Conservation (phyloP, 1,140 invertebrate genomes). For the Drosophila kanapiae region DNA sequence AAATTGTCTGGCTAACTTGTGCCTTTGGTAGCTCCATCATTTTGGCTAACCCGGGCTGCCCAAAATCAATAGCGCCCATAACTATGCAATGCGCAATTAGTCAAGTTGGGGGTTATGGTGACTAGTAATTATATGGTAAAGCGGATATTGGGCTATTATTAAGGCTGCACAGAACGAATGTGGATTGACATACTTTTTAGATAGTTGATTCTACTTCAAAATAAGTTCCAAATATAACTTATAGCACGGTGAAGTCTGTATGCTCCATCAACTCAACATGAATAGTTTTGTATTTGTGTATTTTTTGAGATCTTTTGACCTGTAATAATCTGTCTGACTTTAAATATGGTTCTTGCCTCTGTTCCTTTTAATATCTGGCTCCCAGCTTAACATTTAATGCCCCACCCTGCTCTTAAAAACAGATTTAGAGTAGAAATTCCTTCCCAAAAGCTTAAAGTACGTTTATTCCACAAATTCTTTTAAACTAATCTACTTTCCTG, state of each 20-base stretch:
- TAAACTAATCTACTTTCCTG: background rate
- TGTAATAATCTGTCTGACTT: too few species aligned
- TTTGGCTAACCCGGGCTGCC: conserved; percentile 5
- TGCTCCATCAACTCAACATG: too few species aligned
- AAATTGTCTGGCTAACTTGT: conserved; percentile 4
- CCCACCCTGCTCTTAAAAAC: background rate
- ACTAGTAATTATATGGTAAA: conserved; percentile 39
- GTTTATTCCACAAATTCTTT: background rate
- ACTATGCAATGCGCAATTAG: conserved; percentile 66
- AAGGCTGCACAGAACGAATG: background rate
- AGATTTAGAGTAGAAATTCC: background rate
- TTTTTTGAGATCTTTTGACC: too few species aligned
- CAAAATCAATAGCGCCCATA: conserved; percentile 55
- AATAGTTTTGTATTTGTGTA: too few species aligned
- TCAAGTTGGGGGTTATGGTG: conserved; percentile 1
- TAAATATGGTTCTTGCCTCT: too few species aligned
- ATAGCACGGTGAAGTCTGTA: background rate
- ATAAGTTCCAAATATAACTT: too few species aligned
- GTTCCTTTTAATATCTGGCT: too few species aligned
- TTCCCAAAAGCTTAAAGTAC: background rate
- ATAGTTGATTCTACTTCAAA: background rate
- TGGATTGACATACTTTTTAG: background rate
- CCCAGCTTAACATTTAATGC: background rate
- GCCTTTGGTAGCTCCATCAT: conserved; percentile 3
- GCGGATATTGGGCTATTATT: conserved; percentile 9